Base-by-base conservation (phyloP, 64 coral and sea anemone genomes). In the Actinia equina region DNA sequence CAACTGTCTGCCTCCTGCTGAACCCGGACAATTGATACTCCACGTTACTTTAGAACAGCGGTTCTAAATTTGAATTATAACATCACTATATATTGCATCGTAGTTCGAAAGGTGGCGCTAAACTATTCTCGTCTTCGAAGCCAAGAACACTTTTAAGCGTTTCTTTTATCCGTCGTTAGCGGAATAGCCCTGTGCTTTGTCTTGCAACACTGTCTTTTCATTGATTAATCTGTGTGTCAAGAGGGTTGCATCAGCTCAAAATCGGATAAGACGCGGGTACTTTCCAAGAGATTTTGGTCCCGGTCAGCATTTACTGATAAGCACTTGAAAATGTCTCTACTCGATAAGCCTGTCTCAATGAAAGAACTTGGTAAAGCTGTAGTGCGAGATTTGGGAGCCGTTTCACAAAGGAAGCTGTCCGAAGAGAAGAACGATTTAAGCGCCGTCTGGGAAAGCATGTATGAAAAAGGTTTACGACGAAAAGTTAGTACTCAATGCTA, bases 401-500 rank as follows among this genome's bases (percentile, higher is more conserved):
- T 85, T 17, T 58, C 83, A 19, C 83, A 85, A 57, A 85, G 52
- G 53, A 57, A 54, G 56, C 83, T 85, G 11, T 85, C 49, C 4
- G 43, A 85, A 61, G 83, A 85, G 19, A 85, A 85, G 15, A 59
- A 60, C 30, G 83, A 85, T n/a, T 53, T 85, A 15, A 60, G 53
- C 30, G 59, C 83, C 37, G 83, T 85, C 4, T 85, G 83, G 83
- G 83, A 85, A 17, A 85, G 83, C 83, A 85, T 85, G 83, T 85
- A 85, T 19, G 52, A 57, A 18, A 85, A 85, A 85, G 83, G 83
- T 22, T 85, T 85, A 30, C 22, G 55, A 41, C 44, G 83, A 19
- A 85, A 85, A 17, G 83, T 85, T 10, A 85, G 83, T 44, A 60
- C 83, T 4, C 83, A 85, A 53, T 85, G 83, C 55, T 85, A 85